phyloP scores from a whole-genome alignment of 2,888 invertebrate species.

The Dasysyrphus albostriatus region DNA sequence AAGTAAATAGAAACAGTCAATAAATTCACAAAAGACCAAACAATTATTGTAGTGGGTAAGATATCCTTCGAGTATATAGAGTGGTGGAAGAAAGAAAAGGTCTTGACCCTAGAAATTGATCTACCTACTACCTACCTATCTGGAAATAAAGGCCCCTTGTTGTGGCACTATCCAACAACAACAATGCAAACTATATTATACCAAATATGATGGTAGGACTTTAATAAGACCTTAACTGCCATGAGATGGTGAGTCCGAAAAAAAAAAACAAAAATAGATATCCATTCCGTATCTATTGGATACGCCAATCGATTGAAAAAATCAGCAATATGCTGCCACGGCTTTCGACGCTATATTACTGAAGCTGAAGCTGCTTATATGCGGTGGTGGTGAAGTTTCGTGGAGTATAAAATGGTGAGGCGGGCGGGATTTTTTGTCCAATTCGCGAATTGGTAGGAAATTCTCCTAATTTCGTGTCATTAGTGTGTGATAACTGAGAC shows the following conservation, averaged over 20 bases:
- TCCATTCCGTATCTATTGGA: conserved; percentile 32
- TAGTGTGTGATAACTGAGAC: conserved; percentile 83
- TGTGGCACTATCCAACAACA: conserved; percentile 38
- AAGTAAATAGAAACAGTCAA: conserved; percentile 11
- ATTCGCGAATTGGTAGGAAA: conserved; percentile 74
- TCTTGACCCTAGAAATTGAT: conserved; percentile 59
- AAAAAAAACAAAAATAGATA: conserved; percentile 42
- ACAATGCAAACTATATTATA: conserved; percentile 66
- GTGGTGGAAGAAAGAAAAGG: conserved; percentile 45
- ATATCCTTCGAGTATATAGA: conserved; percentile 5
- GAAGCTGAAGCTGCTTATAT: not conserved
- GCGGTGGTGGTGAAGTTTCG: not conserved
- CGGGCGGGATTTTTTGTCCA: conserved; percentile 44
- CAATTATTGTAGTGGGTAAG: conserved; percentile 21
- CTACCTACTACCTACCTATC: conserved; percentile 55
- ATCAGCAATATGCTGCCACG: conserved; percentile 19
- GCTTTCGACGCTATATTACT: not conserved
- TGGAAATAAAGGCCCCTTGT: conserved; percentile 29
- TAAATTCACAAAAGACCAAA: conserved; percentile 35
- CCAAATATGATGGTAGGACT: conserved; percentile 66
- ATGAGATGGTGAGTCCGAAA: conserved; percentile 2
- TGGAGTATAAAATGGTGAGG: not conserved
- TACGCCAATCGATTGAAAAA: conserved; percentile 36
- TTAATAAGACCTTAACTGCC: conserved; percentile 47
- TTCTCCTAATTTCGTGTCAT: conserved; percentile 82